Evolutionary conservation across 2,888 invertebrate genomes (phyloP).

Genomic region (Noctua janthe): DNA sequence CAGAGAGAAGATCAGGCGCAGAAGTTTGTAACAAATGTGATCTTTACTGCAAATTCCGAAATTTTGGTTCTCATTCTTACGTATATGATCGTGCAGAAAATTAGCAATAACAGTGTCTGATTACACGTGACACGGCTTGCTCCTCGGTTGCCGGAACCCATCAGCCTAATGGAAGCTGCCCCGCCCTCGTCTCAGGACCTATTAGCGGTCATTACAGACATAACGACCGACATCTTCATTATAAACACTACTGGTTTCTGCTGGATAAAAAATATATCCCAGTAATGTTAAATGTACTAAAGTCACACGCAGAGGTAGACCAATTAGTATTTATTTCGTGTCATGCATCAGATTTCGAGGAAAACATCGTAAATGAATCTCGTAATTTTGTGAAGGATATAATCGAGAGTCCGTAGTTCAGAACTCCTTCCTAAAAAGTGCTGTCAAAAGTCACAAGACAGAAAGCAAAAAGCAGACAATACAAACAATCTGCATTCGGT

Average conservation of each 20-base stretch:
- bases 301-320: background rate
- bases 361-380: background rate
- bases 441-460: background rate
- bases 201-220: slow-evolving; percentile 49
- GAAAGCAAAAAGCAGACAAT: background rate
- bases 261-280: background rate
- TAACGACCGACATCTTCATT: slow-evolving; percentile 36
- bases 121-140: slow-evolving; percentile 36
- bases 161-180: slow-evolving; percentile 53
- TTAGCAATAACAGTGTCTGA: slow-evolving; percentile 31
- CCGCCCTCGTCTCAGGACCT: slow-evolving; percentile 48
- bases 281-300: slow-evolving; percentile 4
- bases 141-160: slow-evolving; percentile 51
- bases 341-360: background rate
- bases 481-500: no score
- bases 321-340: slow-evolving; percentile 5
- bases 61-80: background rate
- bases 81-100: slow-evolving; percentile 35
- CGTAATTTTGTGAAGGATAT: background rate
- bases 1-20: background rate
- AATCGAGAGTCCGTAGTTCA: background rate
- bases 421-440: background rate
- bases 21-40: background rate
- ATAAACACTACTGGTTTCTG: slow-evolving; percentile 14
- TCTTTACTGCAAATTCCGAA: background rate